Evolutionary conservation across 2,113 vertebrate species (phyloP), one percentile per base, ranked within the genome.

Genomic region (Austrofundulus limnaeus): DNA sequence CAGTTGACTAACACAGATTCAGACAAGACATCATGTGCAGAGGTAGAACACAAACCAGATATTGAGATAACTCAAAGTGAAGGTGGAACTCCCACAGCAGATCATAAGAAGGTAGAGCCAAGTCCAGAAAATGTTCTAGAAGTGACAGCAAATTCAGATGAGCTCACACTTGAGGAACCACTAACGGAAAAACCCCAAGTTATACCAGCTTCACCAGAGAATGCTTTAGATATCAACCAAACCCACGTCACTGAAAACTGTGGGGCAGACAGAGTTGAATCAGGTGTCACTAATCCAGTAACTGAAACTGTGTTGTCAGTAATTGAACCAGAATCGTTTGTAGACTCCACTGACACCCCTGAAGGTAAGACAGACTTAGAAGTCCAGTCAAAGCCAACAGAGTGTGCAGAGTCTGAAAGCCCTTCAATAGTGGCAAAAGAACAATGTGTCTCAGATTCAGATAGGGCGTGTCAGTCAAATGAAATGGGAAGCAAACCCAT

Each of bases 41-140:
- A 82, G 53, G 47, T 21, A 60, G 71, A 70, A 66, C 66, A 43
- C 12, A 61, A 77, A 67, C 58, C 71, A 72, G 74, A 72, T 59
- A 50, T 23, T 23, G 1, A 70, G 19, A 75, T 58, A 55, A 43
- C n/a, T 45, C 55, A 61, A 46, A 68, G 21, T 59, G 73, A 84
- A 45, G 45, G 37, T 72, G 50, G 31, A 38, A 61, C 56, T 70
- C 57, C 62, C 28, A 10, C 11, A 21, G 37, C 42, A 66, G 60
- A 76, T 61, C 57, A 66, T 58, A 61, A 81, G 12, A 68, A 65
- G 62, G 49, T 66, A 37, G 70, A 86, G 42, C 51, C 61, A n/a
- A 37, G 41, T 50, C 45, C 42, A 61, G 65, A 78, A 46, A 75
- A 58, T 20, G 56, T 57, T 57, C 62, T 51, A 68, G 80, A 85